Evolutionary conservation across 2,888 invertebrate species (phyloP).

Genomic region (Euspilapteryx auroguttella): DNA sequence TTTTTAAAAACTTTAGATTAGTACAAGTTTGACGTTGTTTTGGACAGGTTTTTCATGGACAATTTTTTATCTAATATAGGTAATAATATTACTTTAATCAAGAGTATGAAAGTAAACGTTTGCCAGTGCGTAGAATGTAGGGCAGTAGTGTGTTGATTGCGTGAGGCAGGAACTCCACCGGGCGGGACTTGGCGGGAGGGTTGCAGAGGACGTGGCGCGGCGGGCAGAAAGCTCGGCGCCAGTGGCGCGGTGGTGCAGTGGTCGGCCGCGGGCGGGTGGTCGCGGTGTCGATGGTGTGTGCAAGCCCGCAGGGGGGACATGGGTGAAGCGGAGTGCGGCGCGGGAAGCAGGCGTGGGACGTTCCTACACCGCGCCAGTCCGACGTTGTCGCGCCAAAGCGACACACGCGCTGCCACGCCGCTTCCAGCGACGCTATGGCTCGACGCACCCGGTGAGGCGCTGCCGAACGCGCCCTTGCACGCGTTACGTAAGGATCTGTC

Average conservation of each 20-base stretch:
- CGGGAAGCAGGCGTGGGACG: conserved; percentile 20
- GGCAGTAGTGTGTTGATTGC: no score
- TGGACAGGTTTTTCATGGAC: no score
- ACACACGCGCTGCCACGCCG: conserved; percentile 39
- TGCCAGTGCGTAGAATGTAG: no score
- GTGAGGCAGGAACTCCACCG: conserved; percentile 4
- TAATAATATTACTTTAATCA: no score
- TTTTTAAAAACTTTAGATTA: no score
- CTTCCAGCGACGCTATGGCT: conserved; percentile 34
- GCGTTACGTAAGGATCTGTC: conserved; percentile 40
- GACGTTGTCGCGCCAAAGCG: conserved; percentile 30
- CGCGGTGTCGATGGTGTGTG: conserved; percentile 5
- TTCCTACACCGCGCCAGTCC: conserved; percentile 30
- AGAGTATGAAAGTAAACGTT: no score
- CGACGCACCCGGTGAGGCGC: conserved; percentile 40
- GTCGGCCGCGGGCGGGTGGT: conserved; percentile 24
- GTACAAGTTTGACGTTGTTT: no score
- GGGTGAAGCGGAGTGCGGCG: conserved; percentile 11
- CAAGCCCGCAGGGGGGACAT: conserved; percentile 13
- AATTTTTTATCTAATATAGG: no score
- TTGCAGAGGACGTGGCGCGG: no score
- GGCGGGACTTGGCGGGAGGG: conserved; percentile 14
- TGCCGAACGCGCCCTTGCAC: conserved; percentile 26
- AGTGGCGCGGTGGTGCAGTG: conserved; percentile 43
- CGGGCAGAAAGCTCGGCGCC: no score